Percentiles rank a stretch among this genome's conserved stretches.
phyloP scores from a whole-genome alignment of 2,113 vertebrate species.

The Hystrix brachyura region DNA sequence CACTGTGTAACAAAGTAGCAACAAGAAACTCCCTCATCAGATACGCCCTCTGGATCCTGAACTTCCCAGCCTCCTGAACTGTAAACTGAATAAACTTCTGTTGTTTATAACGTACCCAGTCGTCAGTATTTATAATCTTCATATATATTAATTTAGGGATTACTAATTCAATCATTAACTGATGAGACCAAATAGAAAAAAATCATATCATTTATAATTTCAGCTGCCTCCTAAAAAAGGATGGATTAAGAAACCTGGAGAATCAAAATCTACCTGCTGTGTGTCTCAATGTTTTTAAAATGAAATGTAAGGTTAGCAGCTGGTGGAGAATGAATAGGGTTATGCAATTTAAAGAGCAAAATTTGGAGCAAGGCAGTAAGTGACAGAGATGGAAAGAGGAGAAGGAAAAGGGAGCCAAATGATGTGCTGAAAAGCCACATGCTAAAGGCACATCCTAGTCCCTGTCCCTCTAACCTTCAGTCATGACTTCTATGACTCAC shows the following conservation, averaged over 20 bases:
- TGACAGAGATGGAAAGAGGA: not conserved
- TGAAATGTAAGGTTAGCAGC: not conserved
- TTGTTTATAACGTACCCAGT: not conserved
- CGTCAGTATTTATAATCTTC: not conserved
- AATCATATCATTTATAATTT: not conserved
- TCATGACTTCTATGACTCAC: not conserved
- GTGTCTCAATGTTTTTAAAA: not conserved
- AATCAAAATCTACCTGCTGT: not conserved
- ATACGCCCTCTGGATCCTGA: not conserved
- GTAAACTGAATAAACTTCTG: not conserved
- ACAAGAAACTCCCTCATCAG: not conserved
- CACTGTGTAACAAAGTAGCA: not conserved
- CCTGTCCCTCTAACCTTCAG: not conserved
- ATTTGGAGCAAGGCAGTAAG: not conserved
- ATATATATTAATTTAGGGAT: not conserved
- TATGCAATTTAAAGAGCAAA: not conserved
- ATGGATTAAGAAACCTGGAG: not conserved
- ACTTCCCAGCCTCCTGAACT: not conserved
- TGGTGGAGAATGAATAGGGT: not conserved
- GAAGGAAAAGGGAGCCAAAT: not conserved
- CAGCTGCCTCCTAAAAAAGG: not conserved
- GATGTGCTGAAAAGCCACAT: not conserved
- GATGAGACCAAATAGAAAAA: conserved; percentile 21
- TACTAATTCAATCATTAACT: not conserved
- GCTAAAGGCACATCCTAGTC: not conserved